Conservation (phyloP, 2,888 invertebrate genomes). For the Miltochrista miniata region DNA sequence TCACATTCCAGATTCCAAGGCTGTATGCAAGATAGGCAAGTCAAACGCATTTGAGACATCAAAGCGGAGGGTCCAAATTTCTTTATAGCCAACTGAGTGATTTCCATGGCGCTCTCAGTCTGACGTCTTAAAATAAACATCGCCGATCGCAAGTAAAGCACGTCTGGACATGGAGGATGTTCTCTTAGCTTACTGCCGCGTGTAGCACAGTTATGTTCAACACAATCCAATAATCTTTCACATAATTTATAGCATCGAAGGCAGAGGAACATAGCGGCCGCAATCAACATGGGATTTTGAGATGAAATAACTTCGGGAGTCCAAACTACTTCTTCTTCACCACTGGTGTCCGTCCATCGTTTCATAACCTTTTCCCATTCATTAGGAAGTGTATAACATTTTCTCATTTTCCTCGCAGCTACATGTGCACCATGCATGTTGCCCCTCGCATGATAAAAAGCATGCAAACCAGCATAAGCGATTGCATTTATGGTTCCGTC, state of each 20-base stretch:
- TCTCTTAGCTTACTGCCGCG: slow-evolving; percentile 47
- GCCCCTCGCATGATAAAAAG: slow-evolving; percentile 55
- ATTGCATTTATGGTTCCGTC: slow-evolving; percentile 70
- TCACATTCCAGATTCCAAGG: slow-evolving; percentile 68
- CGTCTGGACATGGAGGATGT: slow-evolving; percentile 42
- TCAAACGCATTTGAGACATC: slow-evolving; percentile 65
- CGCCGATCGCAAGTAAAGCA: slow-evolving; percentile 63
- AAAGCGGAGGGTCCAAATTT: slow-evolving; percentile 61
- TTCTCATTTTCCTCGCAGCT: slow-evolving; percentile 69
- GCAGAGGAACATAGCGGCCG: slow-evolving; percentile 75
- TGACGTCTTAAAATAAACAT: slow-evolving; percentile 54
- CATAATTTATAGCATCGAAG: slow-evolving; percentile 66
- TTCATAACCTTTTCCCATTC: slow-evolving; percentile 63
- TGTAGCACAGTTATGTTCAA: slow-evolving; percentile 54
- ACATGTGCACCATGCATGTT: slow-evolving; percentile 61
- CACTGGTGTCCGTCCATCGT: slow-evolving; percentile 64
- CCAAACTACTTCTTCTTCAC: slow-evolving; percentile 73
- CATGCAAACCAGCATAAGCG: slow-evolving; percentile 73
- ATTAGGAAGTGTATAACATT: slow-evolving; percentile 56
- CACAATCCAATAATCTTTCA: slow-evolving; percentile 59
- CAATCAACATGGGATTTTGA: slow-evolving; percentile 61
- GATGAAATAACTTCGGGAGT: slow-evolving; percentile 50
- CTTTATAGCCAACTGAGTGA: slow-evolving; percentile 49
- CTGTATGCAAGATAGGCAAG: slow-evolving; percentile 49
- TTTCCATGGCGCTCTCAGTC: slow-evolving; percentile 50